These are phyloP conservation scores for Elgaria multicarinata DNA, from an alignment of 2,113 vertebrate species.

Conservation along the genomic window DNA sequence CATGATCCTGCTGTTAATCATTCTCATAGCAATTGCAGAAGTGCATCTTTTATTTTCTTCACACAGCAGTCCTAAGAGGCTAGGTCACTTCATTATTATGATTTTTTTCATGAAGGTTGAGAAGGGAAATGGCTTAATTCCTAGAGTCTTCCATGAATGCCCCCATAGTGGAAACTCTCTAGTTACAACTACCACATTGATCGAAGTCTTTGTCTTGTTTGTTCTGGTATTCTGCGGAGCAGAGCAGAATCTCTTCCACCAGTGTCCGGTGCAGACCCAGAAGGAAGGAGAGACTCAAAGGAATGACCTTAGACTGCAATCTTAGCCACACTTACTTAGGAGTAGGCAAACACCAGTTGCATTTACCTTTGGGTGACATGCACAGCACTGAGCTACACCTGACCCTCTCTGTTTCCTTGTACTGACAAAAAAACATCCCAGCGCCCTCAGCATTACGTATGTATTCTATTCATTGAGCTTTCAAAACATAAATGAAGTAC, in stretches of 20 bases:
- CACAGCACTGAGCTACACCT: not conserved
- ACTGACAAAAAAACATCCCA: not conserved
- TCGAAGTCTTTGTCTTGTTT: not conserved
- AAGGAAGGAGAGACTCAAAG: not conserved
- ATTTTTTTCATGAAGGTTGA: not conserved
- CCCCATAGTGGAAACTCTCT: not conserved
- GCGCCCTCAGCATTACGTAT: not conserved
- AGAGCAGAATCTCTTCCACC: not conserved
- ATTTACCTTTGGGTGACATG: not conserved
- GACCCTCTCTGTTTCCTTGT: not conserved
- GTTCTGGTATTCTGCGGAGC: not conserved
- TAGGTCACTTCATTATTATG: not conserved
- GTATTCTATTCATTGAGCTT: not conserved
- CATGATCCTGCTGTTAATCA: not conserved
- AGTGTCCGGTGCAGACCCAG: not conserved
- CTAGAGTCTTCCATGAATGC: not conserved
- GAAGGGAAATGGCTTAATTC: not conserved
- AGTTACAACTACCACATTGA: not conserved
- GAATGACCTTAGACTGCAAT: not conserved
- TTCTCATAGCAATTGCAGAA: not conserved
- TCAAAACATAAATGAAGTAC: not conserved
- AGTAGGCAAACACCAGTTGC: not conserved
- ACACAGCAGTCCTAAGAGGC: not conserved
- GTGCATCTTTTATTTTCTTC: not conserved
- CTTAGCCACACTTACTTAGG: not conserved